Evolutionary conservation across 2,888 invertebrate genomes (phyloP), one percentile per base, ranked within the genome.

Genomic region (Napeogenes inachia): DNA sequence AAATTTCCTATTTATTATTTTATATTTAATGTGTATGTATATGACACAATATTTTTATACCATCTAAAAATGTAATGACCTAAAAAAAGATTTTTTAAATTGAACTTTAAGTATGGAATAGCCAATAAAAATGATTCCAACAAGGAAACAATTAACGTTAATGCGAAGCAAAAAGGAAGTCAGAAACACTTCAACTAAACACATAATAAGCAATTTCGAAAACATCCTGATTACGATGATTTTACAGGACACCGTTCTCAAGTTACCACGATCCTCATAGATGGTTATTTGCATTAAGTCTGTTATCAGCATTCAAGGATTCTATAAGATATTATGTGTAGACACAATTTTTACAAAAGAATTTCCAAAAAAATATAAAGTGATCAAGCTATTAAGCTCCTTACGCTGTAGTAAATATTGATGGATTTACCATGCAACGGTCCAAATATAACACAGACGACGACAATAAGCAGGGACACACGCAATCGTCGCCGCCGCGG

Each of bases 401-500:
- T 42, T 38, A 38, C 1, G 4, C 8, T 38, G 38, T 6, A 3
- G 10, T 3, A 42, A 42, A 10, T 42, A 42, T 42, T 42, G 10
- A 10, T 42, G 8, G 10, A 55, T 79, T 81, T 69, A 92, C 92
- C 92, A 75, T 91, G 91, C 54, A 92, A 72, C 3, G 92, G 92
- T 65, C 92, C 92, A 65, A 92, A 89, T 68, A 92, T 89, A 47
- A 92, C 87, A 72, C 92, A 91, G 1, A 91, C 92, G 33, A 92
- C 86, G 21, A 92, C 84, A 57, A 92, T 91, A 3, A 92, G 87
- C 45, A 90, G 68, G 0, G 89, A 91, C 2, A 92, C 90, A 58
- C 91, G 72, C n/a, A 86, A 85, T 50, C 90, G 82, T 57, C 91
- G 76, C 61, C 91, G 78, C 4, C 85, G 76, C 1, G 89, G 86